Evolutionary conservation across 2,797 vertebrate species (phyloP), one percentile per base, ranked within the genome.

Genomic region (Sitta carolinensis): DNA sequence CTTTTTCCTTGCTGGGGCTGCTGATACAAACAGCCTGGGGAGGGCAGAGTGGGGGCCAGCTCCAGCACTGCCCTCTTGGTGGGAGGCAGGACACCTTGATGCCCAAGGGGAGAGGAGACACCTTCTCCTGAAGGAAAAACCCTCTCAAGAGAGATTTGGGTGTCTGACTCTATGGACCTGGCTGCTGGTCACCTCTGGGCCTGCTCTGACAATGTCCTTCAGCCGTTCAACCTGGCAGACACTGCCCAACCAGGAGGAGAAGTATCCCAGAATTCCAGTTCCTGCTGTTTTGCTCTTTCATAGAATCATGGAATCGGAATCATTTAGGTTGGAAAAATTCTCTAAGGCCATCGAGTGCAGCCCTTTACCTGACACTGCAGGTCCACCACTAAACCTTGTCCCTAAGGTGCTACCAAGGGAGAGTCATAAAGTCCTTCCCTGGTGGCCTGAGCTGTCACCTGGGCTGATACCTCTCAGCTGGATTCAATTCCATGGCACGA

Each of bases 1-100:
- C 38, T 59, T 90, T 88, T 93, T 89, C 92, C 95, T 51, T 64
- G 50, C 88, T 64, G 86, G 79, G 54, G 47, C 68, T 80, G 82
- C 77, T 4, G 85, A 52, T 83, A 68, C 50, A 70, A 80, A 84
- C 67, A 82, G 59, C 36, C 67, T 47, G 51, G 73, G 66, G 57
- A 64, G 48, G 63, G 27, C 62, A 67, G 26, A 36, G 72, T 2
- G 55, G 19, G 58, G 62, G 43, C 51, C 36, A 66, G 59, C 61
- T 47, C 68, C 83, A 64, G 67, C 2, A 2, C 21, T 73, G 70
- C 25, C 68, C 88, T 80, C 54, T 13, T 34, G 54, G 18, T n/a
- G 63, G 72, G 54, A 66, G 63, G 32, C 38, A 74, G 52, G 32
- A 84, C 58, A 72, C 36, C 59, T 34, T n/a, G 43, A 40, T 51